Evolutionary conservation across 2,113 vertebrate genomes (phyloP), one percentile per base, ranked within the genome.

Genomic region (Hyaena hyaena): DNA sequence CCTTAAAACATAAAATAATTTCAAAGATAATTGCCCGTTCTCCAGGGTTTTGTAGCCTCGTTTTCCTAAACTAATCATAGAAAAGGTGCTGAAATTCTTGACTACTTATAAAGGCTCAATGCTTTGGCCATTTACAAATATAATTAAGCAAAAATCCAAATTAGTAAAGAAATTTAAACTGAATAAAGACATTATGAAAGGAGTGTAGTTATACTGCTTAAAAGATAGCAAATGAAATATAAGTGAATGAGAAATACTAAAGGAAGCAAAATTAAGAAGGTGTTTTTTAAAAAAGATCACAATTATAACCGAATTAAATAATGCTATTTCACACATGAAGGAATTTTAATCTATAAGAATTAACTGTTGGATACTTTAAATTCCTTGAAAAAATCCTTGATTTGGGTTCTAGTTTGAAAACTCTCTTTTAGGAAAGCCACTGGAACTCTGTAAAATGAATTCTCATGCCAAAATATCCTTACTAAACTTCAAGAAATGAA

Each of bases 1-100:
- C 31, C 82, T 97, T 92, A 93, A 96, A 97, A 88, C 26, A 93
- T 81, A 68, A 95, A 95, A 90, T 81, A 90, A 90, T 76, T 14
- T 31, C 45, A 91, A 76, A 71, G 15, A 73, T 90, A 92, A 96
- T 1, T 45, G 6, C 24, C 65, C 39, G 79, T 35, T 66, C 61
- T 94, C 84, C 7, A 87, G 24, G 35, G 77, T 89, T 45, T 84
- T 55, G 89, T 6, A 77, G 50, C 26, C 43, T 93, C 53, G 45
- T 85, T 82, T 93, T 88, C 50, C 85, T 82, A 76, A 80, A 86
- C 85, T 84, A 94, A 45, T 94, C 45, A 76, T 24, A 63, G 12
- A 53, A 93, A 95, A 92, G 31, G 28, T 15, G 5, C 45, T 96
- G 48, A 76, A 48, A 88, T 92, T 93, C 35, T 74, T 90, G 50